phyloP scores from a whole-genome alignment of 2,113 vertebrate species.

The Passer domesticus region DNA sequence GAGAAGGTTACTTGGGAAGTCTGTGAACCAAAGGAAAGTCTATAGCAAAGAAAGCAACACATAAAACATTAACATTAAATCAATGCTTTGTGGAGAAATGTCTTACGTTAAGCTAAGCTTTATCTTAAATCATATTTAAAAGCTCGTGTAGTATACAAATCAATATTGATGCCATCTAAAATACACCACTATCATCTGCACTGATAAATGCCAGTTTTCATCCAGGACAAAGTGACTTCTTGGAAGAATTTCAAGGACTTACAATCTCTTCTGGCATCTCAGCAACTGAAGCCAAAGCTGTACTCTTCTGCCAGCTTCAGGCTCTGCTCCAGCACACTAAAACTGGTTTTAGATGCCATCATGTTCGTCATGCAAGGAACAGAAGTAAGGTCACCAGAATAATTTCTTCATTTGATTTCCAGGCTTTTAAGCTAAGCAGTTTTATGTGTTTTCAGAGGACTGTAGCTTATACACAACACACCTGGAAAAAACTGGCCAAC shows the following conservation, averaged over 20 bases:
- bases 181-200: slow-evolving; percentile 44
- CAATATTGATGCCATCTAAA: slow-evolving; percentile 65
- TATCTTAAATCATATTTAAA: slow-evolving; percentile 65
- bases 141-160: slow-evolving; percentile 51
- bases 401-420: slow-evolving; percentile 46
- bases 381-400: slow-evolving; percentile 55
- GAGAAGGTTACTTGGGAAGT: not conserved
- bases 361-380: slow-evolving; percentile 22
- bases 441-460: not conserved
- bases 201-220: slow-evolving; percentile 55
- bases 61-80: slow-evolving; percentile 41
- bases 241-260: slow-evolving; percentile 67
- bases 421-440: slow-evolving; percentile 44
- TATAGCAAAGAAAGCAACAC: not conserved
- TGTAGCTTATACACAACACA: not conserved
- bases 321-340: slow-evolving; percentile 38
- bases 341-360: slow-evolving; percentile 58
- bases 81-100: slow-evolving; percentile 43
- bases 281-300: slow-evolving; percentile 33
- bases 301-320: slow-evolving; percentile 48
- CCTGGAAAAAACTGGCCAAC: not conserved
- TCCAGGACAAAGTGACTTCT: slow-evolving; percentile 65
- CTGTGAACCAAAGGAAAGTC: not conserved
- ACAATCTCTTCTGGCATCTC: slow-evolving; percentile 61
- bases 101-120: slow-evolving; percentile 50